Evolutionary conservation across 2,113 vertebrate genomes (phyloP).

Genomic region (Tachysurus vachellii): DNA sequence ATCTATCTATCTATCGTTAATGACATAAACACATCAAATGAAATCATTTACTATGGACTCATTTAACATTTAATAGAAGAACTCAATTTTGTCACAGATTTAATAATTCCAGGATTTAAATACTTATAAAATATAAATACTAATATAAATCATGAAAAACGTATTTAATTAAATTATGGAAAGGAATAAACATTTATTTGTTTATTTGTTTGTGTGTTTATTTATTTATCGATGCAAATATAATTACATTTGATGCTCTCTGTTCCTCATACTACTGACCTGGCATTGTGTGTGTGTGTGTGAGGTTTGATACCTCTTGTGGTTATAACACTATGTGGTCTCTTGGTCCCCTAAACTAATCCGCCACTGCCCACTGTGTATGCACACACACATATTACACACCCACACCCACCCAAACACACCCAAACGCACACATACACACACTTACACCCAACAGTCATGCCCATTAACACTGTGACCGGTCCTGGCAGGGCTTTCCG

Average conservation of each 20-base stretch:
- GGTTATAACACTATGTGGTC: slow-evolving; percentile 28
- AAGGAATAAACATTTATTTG: background rate
- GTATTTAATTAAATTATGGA: background rate
- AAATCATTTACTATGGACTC: background rate
- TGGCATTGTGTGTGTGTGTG: slow-evolving; percentile 47
- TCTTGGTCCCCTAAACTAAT: slow-evolving; percentile 21
- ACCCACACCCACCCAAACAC: background rate
- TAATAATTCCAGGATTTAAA: background rate
- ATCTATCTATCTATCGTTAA: background rate
- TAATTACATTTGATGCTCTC: background rate
- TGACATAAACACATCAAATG: too few relatives aligned
- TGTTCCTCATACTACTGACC: background rate
- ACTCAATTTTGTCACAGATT: background rate
- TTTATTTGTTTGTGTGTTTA: background rate
- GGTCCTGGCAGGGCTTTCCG: slow-evolving; percentile 94
- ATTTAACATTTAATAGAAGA: background rate
- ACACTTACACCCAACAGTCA: background rate
- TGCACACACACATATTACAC: background rate
- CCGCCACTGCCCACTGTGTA: background rate
- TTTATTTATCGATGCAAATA: background rate
- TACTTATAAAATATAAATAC: background rate
- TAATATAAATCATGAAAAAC: background rate
- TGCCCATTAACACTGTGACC: slow-evolving; percentile 65
- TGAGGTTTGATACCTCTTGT: slow-evolving; percentile 32
- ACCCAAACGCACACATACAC: slow-evolving; percentile 14